Percentiles rank a stretch among this genome's conserved stretches.
phyloP scores from a whole-genome alignment of 2,113 vertebrate species.

The Ibidorhyncha struthersii region DNA sequence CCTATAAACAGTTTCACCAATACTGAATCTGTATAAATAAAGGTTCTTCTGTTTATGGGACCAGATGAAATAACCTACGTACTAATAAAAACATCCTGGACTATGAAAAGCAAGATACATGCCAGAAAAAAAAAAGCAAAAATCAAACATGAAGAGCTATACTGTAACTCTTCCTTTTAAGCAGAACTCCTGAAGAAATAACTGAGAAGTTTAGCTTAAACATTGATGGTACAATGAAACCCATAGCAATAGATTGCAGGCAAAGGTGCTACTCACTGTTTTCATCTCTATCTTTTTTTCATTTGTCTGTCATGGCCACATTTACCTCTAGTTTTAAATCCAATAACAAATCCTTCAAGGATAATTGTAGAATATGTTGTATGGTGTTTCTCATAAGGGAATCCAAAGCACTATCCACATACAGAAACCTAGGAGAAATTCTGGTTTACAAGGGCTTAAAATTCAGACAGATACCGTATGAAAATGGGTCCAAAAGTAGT shows the following conservation, averaged over 20 bases:
- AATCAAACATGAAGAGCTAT: neutral
- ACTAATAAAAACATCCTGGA: neutral
- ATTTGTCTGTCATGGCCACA: neutral
- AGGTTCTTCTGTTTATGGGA: neutral
- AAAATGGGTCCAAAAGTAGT: neutral
- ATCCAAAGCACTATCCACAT: neutral
- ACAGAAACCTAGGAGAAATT: neutral
- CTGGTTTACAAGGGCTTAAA: neutral
- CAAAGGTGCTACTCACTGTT: neutral
- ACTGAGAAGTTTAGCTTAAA: neutral
- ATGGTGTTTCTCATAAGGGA: neutral
- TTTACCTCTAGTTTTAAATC: neutral
- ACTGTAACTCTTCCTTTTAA: neutral
- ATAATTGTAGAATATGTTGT: neutral
- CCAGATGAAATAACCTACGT: neutral
- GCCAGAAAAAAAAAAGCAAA: neutral
- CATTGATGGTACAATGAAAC: neutral
- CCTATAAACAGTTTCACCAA: constrained; percentile 58
- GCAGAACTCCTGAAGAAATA: neutral
- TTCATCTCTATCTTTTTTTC: neutral
- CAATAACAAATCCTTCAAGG: neutral
- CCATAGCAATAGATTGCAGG: neutral
- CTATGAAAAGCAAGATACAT: neutral
- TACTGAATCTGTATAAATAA: constrained; percentile 47
- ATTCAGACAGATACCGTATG: neutral